Evolutionary conservation across 2,888 invertebrate species (phyloP).

Genomic region (Leptopilina myrica): DNA sequence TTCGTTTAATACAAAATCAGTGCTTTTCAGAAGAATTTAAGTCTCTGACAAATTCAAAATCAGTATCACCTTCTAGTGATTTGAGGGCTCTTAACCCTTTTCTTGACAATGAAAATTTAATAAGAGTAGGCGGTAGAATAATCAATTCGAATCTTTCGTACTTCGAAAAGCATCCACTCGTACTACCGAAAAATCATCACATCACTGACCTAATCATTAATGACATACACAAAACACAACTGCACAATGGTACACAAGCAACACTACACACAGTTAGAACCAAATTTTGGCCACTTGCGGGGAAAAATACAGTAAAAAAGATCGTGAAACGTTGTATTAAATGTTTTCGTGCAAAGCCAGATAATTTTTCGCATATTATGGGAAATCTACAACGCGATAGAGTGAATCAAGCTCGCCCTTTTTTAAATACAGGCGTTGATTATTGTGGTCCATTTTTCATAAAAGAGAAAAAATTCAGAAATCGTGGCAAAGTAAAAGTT

Average conservation of each 20-base stretch:
- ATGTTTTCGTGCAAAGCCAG: not conserved
- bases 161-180: slow-evolving; percentile 17
- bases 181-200: slow-evolving; percentile 23
- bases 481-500: slow-evolving; percentile 3
- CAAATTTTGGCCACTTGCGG: not conserved
- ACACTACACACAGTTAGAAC: not conserved
- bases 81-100: slow-evolving; percentile 39
- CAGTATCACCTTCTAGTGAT: slow-evolving; percentile 1
- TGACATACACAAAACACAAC: not conserved
- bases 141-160: not conserved
- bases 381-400: not conserved
- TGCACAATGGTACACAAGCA: not conserved
- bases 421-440: not conserved
- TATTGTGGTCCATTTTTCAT: not conserved
- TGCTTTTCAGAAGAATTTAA: slow-evolving; percentile 42
- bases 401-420: not conserved
- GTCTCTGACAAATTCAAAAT: not conserved
- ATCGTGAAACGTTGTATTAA: too few relatives aligned
- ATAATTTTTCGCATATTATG: not conserved
- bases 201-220: not conserved
- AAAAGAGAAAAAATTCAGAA: slow-evolving; percentile 27
- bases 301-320: not conserved
- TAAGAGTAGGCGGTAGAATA: slow-evolving; percentile 38
- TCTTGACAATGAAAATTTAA: slow-evolving; percentile 36
- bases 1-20: slow-evolving; percentile 38